Percentiles rank a stretch among this genome's conserved stretches.
These are phyloP conservation scores for Notodonta ziczac DNA, from an alignment of 2,888 invertebrate genomes.

Conservation along the genomic window DNA sequence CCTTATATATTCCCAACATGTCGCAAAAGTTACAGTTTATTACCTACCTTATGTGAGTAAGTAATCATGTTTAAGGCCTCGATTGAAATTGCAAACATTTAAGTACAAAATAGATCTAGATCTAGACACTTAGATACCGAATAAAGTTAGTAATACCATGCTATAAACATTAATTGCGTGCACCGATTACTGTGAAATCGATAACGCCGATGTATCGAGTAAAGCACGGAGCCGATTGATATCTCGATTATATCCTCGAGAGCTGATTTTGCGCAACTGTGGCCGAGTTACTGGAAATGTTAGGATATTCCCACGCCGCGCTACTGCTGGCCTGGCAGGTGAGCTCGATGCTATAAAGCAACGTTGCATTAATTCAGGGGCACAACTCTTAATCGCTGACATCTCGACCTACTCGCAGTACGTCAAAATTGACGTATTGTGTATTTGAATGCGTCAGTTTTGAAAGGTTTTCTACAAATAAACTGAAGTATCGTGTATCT, in stretches of 20 bases:
- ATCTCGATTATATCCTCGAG: slow-evolving; percentile 47
- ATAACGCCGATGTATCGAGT: slow-evolving; percentile 33
- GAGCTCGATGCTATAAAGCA: background rate
- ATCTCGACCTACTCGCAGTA: too few relatives aligned
- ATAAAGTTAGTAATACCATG: background rate
- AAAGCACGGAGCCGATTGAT: slow-evolving; percentile 32
- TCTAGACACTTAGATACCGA: background rate
- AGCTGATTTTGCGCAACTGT: slow-evolving; percentile 40
- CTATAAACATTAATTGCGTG: slow-evolving; percentile 26
- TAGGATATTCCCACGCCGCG: slow-evolving; percentile 51
- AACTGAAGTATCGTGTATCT: too few relatives aligned
- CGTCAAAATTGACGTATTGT: too few relatives aligned
- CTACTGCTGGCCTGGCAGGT: background rate
- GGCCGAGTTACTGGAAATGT: slow-evolving; percentile 42
- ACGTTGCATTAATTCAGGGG: background rate
- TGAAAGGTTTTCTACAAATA: too few relatives aligned
- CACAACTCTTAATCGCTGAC: too few relatives aligned
- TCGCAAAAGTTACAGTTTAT: too few relatives aligned
- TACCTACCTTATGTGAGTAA: too few relatives aligned
- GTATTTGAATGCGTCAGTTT: too few relatives aligned
- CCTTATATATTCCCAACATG: too few relatives aligned
- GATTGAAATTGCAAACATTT: background rate
- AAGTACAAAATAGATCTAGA: background rate
- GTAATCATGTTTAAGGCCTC: too few relatives aligned
- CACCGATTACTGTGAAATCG: slow-evolving; percentile 34